Base-by-base conservation (phyloP, 2,797 vertebrate species). In the Sciaenops ocellatus region DNA sequence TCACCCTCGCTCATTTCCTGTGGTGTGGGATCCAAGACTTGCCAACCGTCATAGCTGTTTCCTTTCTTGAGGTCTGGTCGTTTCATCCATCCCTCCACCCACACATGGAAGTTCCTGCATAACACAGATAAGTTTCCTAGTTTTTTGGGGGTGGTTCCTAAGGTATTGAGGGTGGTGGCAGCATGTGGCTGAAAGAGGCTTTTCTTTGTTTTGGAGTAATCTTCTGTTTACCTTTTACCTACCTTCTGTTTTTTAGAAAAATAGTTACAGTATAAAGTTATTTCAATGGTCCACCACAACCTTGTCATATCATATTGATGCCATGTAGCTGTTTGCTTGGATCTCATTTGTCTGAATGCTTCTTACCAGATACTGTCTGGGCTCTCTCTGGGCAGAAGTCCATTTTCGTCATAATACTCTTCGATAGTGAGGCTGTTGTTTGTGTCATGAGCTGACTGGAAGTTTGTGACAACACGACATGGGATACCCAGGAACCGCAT, bases 41-140 rank as follows among this genome's bases (percentile, higher is more conserved):
- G 97, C 97, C 97, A 97, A 15, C 96, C 96, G 0, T 96, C 92
- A 0, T 95, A 97, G 4, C 24, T 17, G 15, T 65, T 57, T 22
- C 64, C 85, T 0, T 63, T 67, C 0, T 76, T 51, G 50, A 97
- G 89, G 80, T 97, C 96, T 0, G 95, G 95, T 1, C 96, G 94
- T 20, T 80, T 87, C 96, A 97, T 97, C 96, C 96, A 97, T 0
- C 91, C 93, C 73, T 97, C 97, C 57, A 96, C 93, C 97, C 97
- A 97, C 84, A 96, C 96, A 72, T 97, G 97, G 85, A 92, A 97
- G 86, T 97, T 97, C 97, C 97, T 97, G 56, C 59, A 59, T 17
- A 3, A 20, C 9, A 85, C 9, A 78, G 5, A 54, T 16, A 16
- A 7, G 13, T 26, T 24, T 54, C 12, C 2, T 5, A 13, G 10